These are phyloP conservation scores for Elysia chlorotica DNA, from an alignment of 1,140 invertebrate genomes.

Conservation along the genomic window DNA sequence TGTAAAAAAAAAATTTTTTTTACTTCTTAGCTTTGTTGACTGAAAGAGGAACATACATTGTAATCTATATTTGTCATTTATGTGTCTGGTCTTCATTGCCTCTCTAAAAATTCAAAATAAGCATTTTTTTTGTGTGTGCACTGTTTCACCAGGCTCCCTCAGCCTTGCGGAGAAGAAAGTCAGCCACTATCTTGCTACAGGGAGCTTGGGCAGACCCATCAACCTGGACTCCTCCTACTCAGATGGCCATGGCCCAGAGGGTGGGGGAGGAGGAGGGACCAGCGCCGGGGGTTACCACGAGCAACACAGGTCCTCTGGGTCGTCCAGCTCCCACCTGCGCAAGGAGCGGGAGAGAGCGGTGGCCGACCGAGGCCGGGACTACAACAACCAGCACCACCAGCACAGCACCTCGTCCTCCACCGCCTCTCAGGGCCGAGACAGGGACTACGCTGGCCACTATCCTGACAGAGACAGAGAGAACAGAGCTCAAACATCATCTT, in stretches of 20 bases:
- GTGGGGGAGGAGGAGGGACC: constrained; percentile 27
- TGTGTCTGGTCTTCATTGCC: too few relatives aligned
- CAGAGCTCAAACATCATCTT: too few relatives aligned
- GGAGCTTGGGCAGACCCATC: constrained; percentile 25
- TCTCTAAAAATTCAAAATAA: constrained; percentile 2
- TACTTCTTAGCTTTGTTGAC: too few relatives aligned
- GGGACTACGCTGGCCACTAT: not conserved
- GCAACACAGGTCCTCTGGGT: too few relatives aligned
- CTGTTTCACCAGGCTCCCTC: constrained; percentile 29
- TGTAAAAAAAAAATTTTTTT: not conserved
- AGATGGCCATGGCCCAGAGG: constrained; percentile 1
- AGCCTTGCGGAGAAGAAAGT: constrained; percentile 38
- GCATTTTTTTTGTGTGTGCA: not conserved
- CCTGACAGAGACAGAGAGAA: too few relatives aligned
- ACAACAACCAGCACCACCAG: not conserved
- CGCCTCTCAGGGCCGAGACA: not conserved
- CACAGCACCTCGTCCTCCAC: not conserved
- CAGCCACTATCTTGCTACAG: constrained; percentile 34
- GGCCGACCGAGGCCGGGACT: too few relatives aligned
- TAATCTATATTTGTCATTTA: too few relatives aligned
- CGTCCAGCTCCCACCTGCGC: not conserved
- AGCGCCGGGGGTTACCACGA: too few relatives aligned
- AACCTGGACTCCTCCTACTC: constrained; percentile 14
- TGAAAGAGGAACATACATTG: too few relatives aligned
- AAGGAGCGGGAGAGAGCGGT: too few relatives aligned